phyloP scores from a whole-genome alignment of 1,140 invertebrate genomes.

The Helicoverpa armigera region DNA sequence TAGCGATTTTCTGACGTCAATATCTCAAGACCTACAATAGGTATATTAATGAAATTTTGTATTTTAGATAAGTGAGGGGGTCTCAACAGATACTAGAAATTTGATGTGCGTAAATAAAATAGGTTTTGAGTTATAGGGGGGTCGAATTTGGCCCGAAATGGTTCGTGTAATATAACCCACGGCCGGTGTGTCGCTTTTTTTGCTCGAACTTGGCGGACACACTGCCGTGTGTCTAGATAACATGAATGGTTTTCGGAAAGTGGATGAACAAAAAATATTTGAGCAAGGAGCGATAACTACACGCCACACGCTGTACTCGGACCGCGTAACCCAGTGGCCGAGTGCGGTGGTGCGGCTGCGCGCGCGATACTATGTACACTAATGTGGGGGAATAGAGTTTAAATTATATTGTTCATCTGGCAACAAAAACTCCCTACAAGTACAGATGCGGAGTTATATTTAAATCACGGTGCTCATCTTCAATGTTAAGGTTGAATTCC shows the following conservation, averaged over 20 bases:
- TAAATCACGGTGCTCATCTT: constrained; percentile 74
- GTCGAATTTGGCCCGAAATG: too few species aligned
- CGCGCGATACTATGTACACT: constrained; percentile 6
- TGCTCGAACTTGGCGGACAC: too few species aligned
- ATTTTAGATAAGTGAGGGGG: too few species aligned
- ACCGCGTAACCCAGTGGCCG: constrained; percentile 56
- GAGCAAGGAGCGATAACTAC: constrained; percentile 1
- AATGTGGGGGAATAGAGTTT: constrained; percentile 38
- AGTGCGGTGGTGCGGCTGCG: neutral
- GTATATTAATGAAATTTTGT: too few species aligned
- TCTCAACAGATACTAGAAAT: too few species aligned
- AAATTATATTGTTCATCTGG: constrained; percentile 53
- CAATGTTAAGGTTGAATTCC: constrained; percentile 83
- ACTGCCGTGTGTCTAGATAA: neutral
- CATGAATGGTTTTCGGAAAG: constrained; percentile 34
- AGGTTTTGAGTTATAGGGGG: too few species aligned
- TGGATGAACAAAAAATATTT: constrained; percentile 54
- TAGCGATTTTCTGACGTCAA: too few species aligned
- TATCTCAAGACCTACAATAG: too few species aligned
- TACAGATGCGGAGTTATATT: constrained; percentile 77
- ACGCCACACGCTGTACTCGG: constrained; percentile 47
- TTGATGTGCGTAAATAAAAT: too few species aligned
- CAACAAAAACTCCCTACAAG: constrained; percentile 52
- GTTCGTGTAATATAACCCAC: too few species aligned
- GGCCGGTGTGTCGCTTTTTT: too few species aligned